Conservation (phyloP, 1,140 invertebrate species). For the Globodera ellingtonae region DNA sequence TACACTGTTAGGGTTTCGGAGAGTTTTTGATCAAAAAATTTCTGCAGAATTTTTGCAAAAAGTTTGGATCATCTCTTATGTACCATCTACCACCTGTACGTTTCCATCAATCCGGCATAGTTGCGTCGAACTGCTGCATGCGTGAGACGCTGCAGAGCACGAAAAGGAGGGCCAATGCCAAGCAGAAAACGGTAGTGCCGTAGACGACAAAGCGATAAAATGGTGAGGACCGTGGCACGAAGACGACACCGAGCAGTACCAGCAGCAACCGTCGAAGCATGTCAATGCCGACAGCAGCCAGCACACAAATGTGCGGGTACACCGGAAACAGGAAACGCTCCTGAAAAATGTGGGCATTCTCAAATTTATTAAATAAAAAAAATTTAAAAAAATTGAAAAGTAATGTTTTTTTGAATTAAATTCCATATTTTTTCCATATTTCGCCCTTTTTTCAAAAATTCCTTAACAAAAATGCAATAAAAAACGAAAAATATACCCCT, state of each 20-base stretch:
- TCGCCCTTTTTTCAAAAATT: too few relatives aligned
- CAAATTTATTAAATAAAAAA: too few relatives aligned
- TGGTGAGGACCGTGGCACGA: background rate
- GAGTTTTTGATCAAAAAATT: too few relatives aligned
- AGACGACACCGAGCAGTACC: background rate
- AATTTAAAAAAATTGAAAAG: too few relatives aligned
- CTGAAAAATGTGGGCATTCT: constrained; percentile 52
- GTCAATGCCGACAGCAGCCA: constrained; percentile 81
- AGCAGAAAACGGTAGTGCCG: background rate
- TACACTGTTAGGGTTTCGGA: too few relatives aligned
- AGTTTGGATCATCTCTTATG: too few relatives aligned
- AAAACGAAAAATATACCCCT: too few relatives aligned
- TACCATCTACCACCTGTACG: constrained; percentile 72
- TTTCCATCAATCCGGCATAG: constrained; percentile 87
- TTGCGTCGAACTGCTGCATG: constrained; percentile 66
- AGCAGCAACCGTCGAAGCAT: constrained; percentile 66
- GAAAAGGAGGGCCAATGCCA: constrained; percentile 3
- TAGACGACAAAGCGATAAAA: background rate
- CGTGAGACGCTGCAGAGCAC: constrained; percentile 22
- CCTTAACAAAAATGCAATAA: too few relatives aligned
- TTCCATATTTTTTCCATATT: too few relatives aligned
- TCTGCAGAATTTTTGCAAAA: background rate
- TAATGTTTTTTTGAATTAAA: too few relatives aligned
- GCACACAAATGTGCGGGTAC: constrained; percentile 86
- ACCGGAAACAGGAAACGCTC: constrained; percentile 92